Base-by-base conservation (phyloP, 2,113 vertebrate genomes). In the Emydura subglobosa region DNA sequence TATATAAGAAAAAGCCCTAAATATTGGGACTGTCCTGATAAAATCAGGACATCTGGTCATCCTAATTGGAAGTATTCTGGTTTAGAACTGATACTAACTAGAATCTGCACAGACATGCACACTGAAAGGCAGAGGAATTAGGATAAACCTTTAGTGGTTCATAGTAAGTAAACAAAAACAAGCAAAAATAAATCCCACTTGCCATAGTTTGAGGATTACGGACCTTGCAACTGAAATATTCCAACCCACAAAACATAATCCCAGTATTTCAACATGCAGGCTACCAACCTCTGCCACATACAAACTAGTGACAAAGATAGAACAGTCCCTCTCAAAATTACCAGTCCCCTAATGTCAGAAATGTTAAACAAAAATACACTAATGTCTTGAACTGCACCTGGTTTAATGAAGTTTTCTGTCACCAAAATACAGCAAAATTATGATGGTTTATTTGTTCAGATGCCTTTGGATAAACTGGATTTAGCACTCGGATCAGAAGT, bases 131-230 rank as follows among this genome's bases (percentile, higher is more conserved):
- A 72, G 8, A 7, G 79, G 74, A 27, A 39, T 27, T 81, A 1
- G 83, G 86, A n/a, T 29, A 79, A 93, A 96, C 94, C n/a, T 34
- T 83, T 39, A 39, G 2, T 49, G 91, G 83, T 94, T 83, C 47
- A 79, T 51, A 90, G 1, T 16, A 68, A 76, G 50, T 86, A 85
- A 90, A 47, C 21, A n/a, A 68, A 51, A 19, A 91, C 89, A 27
- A 83, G 85, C 0, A 4, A 16, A 9, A 88, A 44, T 44, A 94
- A 92, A 90, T 74, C 31, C 7, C 93, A 85, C 50, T 82, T 88
- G 42, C 8, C 8, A 59, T 2, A 0, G 13, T 14, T 90, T 83
- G n/a, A 88, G 91, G 29, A 86, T 1, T 88, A 79, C 25, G 39
- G 34, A 61, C 74, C 53, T 86, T 80, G 54, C 39, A 95, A 93